Percentiles rank a stretch among this genome's conserved stretches.
Conservation (phyloP, 2,113 vertebrate species). For the Cariama cristata region DNA sequence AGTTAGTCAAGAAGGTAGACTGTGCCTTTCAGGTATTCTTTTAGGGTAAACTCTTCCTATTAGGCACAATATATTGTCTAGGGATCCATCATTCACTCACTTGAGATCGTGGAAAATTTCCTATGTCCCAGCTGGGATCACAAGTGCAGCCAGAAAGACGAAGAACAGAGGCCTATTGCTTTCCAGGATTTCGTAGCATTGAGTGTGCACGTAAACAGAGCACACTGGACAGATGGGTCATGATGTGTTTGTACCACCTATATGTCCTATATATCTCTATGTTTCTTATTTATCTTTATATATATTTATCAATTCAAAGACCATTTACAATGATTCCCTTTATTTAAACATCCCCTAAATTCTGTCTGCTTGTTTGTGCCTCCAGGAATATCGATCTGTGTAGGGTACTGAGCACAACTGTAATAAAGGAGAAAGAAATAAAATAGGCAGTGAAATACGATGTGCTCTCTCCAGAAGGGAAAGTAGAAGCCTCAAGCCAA, state of each 20-base stretch:
- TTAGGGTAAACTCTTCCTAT: not conserved
- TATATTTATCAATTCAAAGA: slow-evolving; percentile 53
- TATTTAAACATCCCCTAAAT: slow-evolving; percentile 52
- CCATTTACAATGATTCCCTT: slow-evolving; percentile 37
- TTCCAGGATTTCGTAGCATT: not conserved
- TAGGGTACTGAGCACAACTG: not conserved
- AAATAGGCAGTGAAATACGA: slow-evolving; percentile 53
- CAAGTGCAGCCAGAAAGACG: not conserved
- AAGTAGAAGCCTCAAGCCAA: slow-evolving; percentile 56
- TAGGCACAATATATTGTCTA: not conserved
- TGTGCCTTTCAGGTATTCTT: slow-evolving; percentile 10
- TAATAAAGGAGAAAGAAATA: slow-evolving; percentile 63
- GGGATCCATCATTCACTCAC: not conserved
- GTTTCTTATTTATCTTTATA: slow-evolving; percentile 43
- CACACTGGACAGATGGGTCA: not conserved
- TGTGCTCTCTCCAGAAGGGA: not conserved
- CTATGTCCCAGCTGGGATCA: not conserved
- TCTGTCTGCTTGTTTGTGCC: slow-evolving; percentile 54
- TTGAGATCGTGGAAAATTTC: not conserved
- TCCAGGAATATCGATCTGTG: slow-evolving; percentile 60
- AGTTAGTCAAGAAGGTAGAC: not conserved
- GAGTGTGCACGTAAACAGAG: not conserved
- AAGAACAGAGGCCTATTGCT: not conserved
- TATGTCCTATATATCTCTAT: not conserved
- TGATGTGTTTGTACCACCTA: not conserved